phyloP scores from a whole-genome alignment of 2,797 vertebrate genomes.

The Hemibagrus guttatus region DNA sequence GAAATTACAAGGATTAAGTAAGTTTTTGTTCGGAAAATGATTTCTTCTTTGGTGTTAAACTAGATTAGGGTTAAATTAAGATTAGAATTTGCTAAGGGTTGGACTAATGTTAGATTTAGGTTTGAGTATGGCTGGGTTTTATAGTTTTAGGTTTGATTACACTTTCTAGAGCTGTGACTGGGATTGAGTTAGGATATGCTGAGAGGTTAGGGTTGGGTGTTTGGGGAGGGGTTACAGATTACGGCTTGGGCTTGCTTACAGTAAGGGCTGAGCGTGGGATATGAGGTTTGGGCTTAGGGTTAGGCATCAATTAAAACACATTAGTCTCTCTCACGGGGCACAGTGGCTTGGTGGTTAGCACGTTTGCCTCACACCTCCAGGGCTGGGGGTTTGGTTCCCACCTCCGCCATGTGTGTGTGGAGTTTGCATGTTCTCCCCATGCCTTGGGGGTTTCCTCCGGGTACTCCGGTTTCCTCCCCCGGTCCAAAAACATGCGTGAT shows the following conservation, averaged over 20 bases:
- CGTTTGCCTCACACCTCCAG: no score
- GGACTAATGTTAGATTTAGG: not conserved
- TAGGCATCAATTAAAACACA: not conserved
- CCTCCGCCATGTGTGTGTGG: no score
- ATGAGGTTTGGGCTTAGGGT: not conserved
- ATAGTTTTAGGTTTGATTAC: not conserved
- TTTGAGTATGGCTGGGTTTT: not conserved
- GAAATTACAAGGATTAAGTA: not conserved
- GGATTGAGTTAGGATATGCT: not conserved
- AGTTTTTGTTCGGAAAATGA: not conserved
- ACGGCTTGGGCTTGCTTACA: no score
- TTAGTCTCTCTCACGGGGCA: no score
- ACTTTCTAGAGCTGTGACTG: not conserved
- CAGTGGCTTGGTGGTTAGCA: no score
- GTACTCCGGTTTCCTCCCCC: no score
- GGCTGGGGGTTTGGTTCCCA: no score
- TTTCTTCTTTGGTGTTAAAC: not conserved
- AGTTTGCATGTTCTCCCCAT: no score
- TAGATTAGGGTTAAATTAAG: not conserved
- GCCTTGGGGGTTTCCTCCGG: no score
- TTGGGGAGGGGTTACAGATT: not conserved
- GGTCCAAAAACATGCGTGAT: no score
- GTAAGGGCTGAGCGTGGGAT: no score
- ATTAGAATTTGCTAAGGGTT: not conserved
- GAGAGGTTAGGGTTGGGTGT: not conserved